A percentile compares a stretch with the other conserved stretches of the same genome.
Evolutionary conservation across 2,888 invertebrate genomes (phyloP).

Genomic region (Choreutis nemorana): DNA sequence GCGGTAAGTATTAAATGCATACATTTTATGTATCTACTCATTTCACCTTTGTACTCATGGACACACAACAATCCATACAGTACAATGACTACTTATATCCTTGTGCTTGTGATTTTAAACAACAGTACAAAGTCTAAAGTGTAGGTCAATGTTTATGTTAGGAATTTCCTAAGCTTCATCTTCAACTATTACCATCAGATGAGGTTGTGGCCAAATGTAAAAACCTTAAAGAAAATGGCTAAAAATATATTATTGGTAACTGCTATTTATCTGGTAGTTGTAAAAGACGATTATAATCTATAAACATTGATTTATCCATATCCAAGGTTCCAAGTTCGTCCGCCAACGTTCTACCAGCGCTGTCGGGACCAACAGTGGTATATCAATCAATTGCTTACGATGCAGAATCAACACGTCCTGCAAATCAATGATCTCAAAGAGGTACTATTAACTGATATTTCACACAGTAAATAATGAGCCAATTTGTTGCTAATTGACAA

Average conservation of each 20-base stretch:
- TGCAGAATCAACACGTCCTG: constrained; percentile 80
- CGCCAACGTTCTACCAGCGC: constrained; percentile 93
- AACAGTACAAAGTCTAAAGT: too few relatives aligned
- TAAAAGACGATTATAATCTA: not conserved
- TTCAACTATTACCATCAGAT: too few relatives aligned
- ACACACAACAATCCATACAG: not conserved
- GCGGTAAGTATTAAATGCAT: constrained; percentile 51
- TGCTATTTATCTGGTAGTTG: too few relatives aligned
- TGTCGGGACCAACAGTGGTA: constrained; percentile 94
- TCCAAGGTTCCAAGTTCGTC: constrained; percentile 90
- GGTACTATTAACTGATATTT: constrained; percentile 33
- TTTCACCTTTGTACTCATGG: too few relatives aligned
- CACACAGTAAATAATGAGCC: not conserved
- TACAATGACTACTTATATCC: not conserved
- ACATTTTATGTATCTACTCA: not conserved
- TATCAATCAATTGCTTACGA: constrained; percentile 82
- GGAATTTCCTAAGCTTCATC: too few relatives aligned
- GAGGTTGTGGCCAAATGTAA: too few relatives aligned
- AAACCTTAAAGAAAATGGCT: too few relatives aligned
- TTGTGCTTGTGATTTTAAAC: not conserved
- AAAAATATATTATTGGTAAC: too few relatives aligned
- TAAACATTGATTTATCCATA: too few relatives aligned
- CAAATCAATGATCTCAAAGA: constrained; percentile 89
- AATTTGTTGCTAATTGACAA: not conserved
- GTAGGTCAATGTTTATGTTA: too few relatives aligned